A percentile compares a stretch with the other conserved stretches of the same genome.
phyloP scores from a whole-genome alignment of 2,888 invertebrate genomes.

The Oxytorus armatus region DNA sequence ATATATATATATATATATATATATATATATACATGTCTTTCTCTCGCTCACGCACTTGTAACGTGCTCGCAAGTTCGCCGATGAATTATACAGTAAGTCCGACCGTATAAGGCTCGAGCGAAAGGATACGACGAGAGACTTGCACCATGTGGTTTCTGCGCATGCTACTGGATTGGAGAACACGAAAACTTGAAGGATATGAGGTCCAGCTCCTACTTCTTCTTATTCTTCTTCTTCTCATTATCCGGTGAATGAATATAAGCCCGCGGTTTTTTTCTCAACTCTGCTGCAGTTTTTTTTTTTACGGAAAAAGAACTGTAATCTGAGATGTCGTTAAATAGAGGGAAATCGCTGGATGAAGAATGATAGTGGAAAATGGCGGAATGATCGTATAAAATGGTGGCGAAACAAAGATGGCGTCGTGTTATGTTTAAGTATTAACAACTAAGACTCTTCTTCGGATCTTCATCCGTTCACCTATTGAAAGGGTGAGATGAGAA shows the following conservation, averaged over 20 bases:
- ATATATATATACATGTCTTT: neutral
- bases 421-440: neutral
- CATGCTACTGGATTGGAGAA: conserved; percentile 31
- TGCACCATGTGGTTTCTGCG: conserved; percentile 40
- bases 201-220: conserved; percentile 26
- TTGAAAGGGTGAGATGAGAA: conserved; percentile 53
- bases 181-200: conserved; percentile 53
- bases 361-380: neutral
- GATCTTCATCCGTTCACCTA: conserved; percentile 10
- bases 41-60: conserved; percentile 26
- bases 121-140: conserved; percentile 55
- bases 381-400: too few relatives aligned
- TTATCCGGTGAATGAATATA: conserved; percentile 8
- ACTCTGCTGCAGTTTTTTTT: too few relatives aligned
- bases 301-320: too few relatives aligned
- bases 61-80: conserved; percentile 62
- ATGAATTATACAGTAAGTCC: conserved; percentile 74
- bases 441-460: conserved; percentile 7
- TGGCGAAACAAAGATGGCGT: neutral
- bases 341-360: neutral
- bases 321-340: neutral
- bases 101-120: conserved; percentile 71
- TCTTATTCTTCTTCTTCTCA: conserved; percentile 27
- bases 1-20: neutral
- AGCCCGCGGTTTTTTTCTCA: too few relatives aligned